Conservation (phyloP, 2,113 vertebrate species). For the Notothenia coriiceps region DNA sequence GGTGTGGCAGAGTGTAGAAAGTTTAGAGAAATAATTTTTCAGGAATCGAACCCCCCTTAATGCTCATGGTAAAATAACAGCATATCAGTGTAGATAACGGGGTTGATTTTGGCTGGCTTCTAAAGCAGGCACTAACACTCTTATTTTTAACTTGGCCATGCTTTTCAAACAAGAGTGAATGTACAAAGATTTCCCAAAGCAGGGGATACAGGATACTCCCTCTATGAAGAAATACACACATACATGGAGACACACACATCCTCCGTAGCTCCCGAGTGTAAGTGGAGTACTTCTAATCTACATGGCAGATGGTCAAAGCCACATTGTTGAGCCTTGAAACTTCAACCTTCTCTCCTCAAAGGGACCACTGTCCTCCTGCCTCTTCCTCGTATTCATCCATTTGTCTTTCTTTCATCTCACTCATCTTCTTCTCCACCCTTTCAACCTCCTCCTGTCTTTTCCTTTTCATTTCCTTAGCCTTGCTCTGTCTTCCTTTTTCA, state of each 20-base stretch:
- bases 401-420: conserved; percentile 45
- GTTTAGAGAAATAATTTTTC: conserved; percentile 65
- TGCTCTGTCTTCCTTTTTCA: neutral
- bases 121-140: neutral
- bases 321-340: conserved; percentile 73
- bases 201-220: conserved; percentile 35
- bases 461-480: conserved; percentile 12
- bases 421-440: conserved; percentile 31
- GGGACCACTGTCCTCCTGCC: conserved; percentile 61
- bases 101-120: conserved; percentile 53
- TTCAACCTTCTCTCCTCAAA: conserved; percentile 68
- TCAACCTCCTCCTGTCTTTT: conserved; percentile 7
- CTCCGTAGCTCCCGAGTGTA: conserved; percentile 29
- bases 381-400: conserved; percentile 45
- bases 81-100: conserved; percentile 15
- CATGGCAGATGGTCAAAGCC: conserved; percentile 70
- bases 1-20: conserved; percentile 36
- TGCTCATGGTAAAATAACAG: conserved; percentile 34
- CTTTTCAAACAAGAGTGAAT: conserved; percentile 22
- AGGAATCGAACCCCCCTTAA: conserved; percentile 41
- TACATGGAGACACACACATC: conserved; percentile 16
- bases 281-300: conserved; percentile 59
- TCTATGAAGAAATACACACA: conserved; percentile 11
- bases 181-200: conserved; percentile 28
- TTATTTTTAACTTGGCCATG: conserved; percentile 15